Evolutionary conservation across 1,140 invertebrate genomes (phyloP), one percentile per base, ranked within the genome.

Genomic region (Drosophila lini): DNA sequence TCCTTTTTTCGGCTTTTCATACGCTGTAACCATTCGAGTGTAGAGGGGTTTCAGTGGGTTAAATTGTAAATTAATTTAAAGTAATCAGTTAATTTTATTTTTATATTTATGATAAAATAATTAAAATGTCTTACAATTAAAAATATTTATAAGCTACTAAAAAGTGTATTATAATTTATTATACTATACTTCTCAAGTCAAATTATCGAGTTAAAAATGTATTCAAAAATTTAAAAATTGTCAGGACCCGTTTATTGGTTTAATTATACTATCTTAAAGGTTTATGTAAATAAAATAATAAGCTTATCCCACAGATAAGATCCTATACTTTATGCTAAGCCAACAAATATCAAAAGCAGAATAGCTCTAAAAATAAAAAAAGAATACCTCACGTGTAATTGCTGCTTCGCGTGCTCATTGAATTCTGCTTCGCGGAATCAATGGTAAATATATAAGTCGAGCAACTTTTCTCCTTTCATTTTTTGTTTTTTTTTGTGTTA

Each of bases 1-100:
- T 70, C 32, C 68, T 68, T 70, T 68, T 63, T 16, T 36, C 32
- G 41, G 50, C 32, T 69, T 63, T 69, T 67, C 47, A 36, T 53
- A 34, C 38, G 58, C 57, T 62, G 62, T 45, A 65, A 34, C 15
- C 2, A 22, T 4, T 13, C 8, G 13, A 5, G 2, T 32, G 16
- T 16, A 10, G 16, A 13, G 44, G 10, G 10, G 47, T 55, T 78
- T 25, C n/a, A 40, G 15, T 36, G 5, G 9, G 4, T 13, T 2
- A 1, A 15, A 13, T 25, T 16, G 1, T 4, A 1, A 25, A 34
- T 25, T 25, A 32, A 38, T 28, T 47, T 15, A 9, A 10, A 5
- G 0, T 0, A 11, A 6, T 15, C 1, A 25, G n/a, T 36, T 25
- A 10, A 28, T n/a, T 15, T 6, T 7, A 15, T 4, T 25, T 7